Evolutionary conservation across 2,113 vertebrate genomes (phyloP).

Genomic region (Hymenochirus boettgeri): DNA sequence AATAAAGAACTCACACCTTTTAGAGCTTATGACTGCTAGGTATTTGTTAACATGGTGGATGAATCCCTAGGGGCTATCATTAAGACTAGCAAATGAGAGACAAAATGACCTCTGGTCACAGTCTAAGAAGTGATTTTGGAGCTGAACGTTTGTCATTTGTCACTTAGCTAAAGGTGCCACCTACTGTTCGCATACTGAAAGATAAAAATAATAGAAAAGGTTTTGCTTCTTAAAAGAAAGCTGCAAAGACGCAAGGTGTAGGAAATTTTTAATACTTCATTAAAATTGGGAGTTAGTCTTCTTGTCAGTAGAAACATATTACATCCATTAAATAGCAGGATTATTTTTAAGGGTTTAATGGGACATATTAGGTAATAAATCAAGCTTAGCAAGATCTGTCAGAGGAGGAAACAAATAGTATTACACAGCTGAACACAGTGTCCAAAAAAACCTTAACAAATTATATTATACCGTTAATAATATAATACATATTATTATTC

Average conservation of each 20-base stretch:
- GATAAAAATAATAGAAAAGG: constrained; percentile 19
- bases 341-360: constrained; percentile 4
- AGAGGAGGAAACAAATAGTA: background rate
- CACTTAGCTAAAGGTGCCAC: constrained; percentile 20
- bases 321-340: constrained; percentile 2
- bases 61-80: constrained; percentile 29
- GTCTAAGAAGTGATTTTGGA: constrained; percentile 35
- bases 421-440: background rate
- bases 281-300: background rate
- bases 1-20: constrained; percentile 3
- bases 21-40: constrained; percentile 1
- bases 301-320: constrained; percentile 14
- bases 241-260: background rate
- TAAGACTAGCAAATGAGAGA: constrained; percentile 32
- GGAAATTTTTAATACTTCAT: background rate
- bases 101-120: constrained; percentile 34
- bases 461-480: too few species aligned
- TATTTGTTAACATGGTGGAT: constrained; percentile 36
- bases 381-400: constrained; percentile 7
- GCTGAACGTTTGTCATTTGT: constrained; percentile 36
- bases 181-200: constrained; percentile 17
- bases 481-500: too few species aligned
- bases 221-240: background rate
- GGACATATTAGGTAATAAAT: constrained; percentile 20
- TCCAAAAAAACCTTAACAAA: too few species aligned